Evolutionary conservation across 1,140 invertebrate species (phyloP).

Genomic region (Hormaphis cornu): DNA sequence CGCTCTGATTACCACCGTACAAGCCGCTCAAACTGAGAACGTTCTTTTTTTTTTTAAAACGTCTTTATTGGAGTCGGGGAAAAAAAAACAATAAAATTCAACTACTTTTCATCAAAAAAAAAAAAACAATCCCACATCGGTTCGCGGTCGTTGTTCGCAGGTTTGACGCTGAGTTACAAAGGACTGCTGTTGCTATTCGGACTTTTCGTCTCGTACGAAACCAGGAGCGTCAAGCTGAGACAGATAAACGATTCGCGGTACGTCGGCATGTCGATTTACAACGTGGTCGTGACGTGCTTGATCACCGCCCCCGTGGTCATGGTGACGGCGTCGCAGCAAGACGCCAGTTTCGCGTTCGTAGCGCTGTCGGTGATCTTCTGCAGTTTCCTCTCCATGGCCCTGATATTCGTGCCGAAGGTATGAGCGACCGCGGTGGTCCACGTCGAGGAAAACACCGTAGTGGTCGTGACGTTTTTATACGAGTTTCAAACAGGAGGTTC

Average conservation of each 20-base stretch:
- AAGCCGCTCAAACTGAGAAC: no score
- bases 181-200: slow-evolving; percentile 93
- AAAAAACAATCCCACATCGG: no score
- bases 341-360: slow-evolving; percentile 94
- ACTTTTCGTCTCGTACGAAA: slow-evolving; percentile 94
- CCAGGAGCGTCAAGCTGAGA: slow-evolving; percentile 87
- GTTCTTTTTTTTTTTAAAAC: no score
- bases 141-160: slow-evolving; percentile 1
- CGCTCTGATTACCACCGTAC: no score
- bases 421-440: slow-evolving; percentile 36
- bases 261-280: slow-evolving; percentile 98
- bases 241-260: slow-evolving; percentile 93
- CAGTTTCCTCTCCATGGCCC: slow-evolving; percentile 92
- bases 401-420: slow-evolving; percentile 94
- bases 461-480: background rate
- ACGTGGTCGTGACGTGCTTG: slow-evolving; percentile 93
- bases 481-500: no score
- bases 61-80: no score
- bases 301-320: slow-evolving; percentile 95
- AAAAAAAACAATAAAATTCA: no score
- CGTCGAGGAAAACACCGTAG: background rate
- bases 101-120: no score
- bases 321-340: slow-evolving; percentile 92
- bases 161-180: slow-evolving; percentile 72
- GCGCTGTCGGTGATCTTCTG: slow-evolving; percentile 87